Base-by-base conservation (phyloP, 2,113 vertebrate species). In the Eolophus roseicapilla region DNA sequence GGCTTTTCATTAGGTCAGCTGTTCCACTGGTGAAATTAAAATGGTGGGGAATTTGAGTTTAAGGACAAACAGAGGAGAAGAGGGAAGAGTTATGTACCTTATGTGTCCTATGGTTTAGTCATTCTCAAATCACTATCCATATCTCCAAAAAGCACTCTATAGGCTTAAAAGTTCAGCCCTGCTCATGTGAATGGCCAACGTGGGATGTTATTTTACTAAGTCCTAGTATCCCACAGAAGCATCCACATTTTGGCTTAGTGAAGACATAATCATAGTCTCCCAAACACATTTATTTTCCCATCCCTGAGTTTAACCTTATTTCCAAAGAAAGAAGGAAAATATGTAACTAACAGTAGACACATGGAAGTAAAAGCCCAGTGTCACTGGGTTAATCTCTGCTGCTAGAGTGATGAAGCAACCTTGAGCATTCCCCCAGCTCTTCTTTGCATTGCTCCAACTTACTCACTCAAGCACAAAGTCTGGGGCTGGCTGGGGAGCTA, bases 271-370 rank as follows among this genome's bases (percentile, higher is more conserved):
- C 27, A 3, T 7, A 6, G 39, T 41, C 59, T 77, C 11, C 37
- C 39, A 57, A 75, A 82, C 9, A 74, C 23, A 9, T 88, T 62
- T 81, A 4, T 52, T 69, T 67, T 86, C 35, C 37, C 60, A 6
- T 41, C 21, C 15, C 35, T 17, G 55, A 71, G 25, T 52, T 73
- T 18, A 73, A 73, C 17, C 15, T 81, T 63, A 31, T 77, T 81
- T 86, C 28, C 37, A 70, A 65, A 67, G 49, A 47, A 88, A 52
- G 23, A 47, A 86, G 17, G 20, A 70, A 74, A 80, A 49, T 8
- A 29, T 2, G 19, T 3, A 8, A 35, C 11, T 64, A 50, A 41
- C 3, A 69, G 4, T 11, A 49, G 57, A 28, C 1, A 24, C 0
- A 2, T 6, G 28, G 55, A 59, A 44, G 31, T n/a, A 50, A 75